These are phyloP conservation scores for Drosophila grimshawi DNA, from an alignment of 1,140 invertebrate genomes.

Conservation along the genomic window DNA sequence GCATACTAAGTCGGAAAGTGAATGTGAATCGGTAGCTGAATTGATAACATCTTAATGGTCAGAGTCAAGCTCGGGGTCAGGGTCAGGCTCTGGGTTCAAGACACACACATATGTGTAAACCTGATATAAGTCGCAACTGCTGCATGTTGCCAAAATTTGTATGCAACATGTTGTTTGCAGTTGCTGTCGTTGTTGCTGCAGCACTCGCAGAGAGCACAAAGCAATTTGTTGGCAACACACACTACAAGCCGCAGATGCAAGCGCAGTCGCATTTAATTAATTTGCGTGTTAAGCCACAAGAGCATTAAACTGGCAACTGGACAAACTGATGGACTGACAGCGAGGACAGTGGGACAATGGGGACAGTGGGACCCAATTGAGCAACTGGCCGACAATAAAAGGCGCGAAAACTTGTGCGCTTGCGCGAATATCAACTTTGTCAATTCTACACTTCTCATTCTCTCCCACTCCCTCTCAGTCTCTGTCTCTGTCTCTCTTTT, in stretches of 20 bases:
- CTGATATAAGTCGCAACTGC: slow-evolving; percentile 48
- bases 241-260: slow-evolving; percentile 13
- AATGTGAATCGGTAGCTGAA: slow-evolving; percentile 5
- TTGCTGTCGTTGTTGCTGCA: slow-evolving; percentile 19
- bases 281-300: slow-evolving; percentile 59
- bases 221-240: slow-evolving; percentile 56
- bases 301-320: slow-evolving; percentile 51
- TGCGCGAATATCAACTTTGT: slow-evolving; percentile 41
- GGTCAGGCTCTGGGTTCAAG: slow-evolving; percentile 17
- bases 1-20: neutral
- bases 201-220: slow-evolving; percentile 35
- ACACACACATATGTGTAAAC: slow-evolving; percentile 35
- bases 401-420: slow-evolving; percentile 39
- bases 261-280: slow-evolving; percentile 57
- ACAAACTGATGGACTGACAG: slow-evolving; percentile 23
- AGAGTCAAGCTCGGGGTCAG: slow-evolving; percentile 22
- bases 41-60: slow-evolving; percentile 14
- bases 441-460: slow-evolving; percentile 9
- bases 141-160: slow-evolving; percentile 60
- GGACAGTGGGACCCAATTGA: slow-evolving; percentile 9
- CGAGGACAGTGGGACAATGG: slow-evolving; percentile 15
- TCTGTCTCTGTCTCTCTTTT: neutral
- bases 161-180: slow-evolving; percentile 66
- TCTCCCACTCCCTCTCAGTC: neutral
- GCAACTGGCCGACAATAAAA: slow-evolving; percentile 40